Evolutionary conservation across 35 echinoderm and acorn worm genomes (phyloP), one percentile per base, ranked within the genome.

Genomic region (Patiria miniata): DNA sequence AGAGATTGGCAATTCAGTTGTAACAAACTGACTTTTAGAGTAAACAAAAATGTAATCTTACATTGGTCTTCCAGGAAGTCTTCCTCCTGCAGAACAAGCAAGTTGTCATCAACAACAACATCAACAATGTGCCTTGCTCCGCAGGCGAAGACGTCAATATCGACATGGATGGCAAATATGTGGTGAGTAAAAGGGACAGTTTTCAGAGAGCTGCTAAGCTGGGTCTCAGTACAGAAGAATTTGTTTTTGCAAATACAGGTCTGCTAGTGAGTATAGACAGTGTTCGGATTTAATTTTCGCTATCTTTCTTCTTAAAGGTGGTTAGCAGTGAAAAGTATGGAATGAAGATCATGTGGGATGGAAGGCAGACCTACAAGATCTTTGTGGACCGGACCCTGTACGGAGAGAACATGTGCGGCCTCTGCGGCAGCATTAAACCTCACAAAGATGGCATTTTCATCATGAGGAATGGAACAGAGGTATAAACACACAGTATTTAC

Each of bases 281-380:
- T n/a, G n/a, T n/a, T n/a, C n/a, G n/a, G n/a, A n/a, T n/a, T n/a
- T n/a, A 47, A 47, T 47, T 47, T 12, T 47, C 42, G 4, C 4
- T 47, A 12, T 47, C n/a, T 47, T 47, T 47, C 42, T 12, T 47
- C 42, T 4, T 47, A 47, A 47, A 73, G 65, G 65, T 73, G 21
- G 65, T 73, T 14, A 36, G 10, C 65, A 73, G 34, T 30, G 65
- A 73, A 73, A 26, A 23, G 3, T 34, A 32, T 0, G 65, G 65
- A 32, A 34, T 73, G 65, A 73, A 73, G 65, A 8, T 73, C 12
- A 36, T 73, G 65, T 73, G 65, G 65, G 65, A 73, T 30, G 65
- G 65, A 22, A 73, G 29, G 23, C 19, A 73, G 34, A 16, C 34
- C 34, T 36, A 26, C 65, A 73, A 73, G 65, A 4, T 73, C 65